These are phyloP conservation scores for Patella caerulea DNA, from an alignment of 2,888 invertebrate species.

Conservation along the genomic window DNA sequence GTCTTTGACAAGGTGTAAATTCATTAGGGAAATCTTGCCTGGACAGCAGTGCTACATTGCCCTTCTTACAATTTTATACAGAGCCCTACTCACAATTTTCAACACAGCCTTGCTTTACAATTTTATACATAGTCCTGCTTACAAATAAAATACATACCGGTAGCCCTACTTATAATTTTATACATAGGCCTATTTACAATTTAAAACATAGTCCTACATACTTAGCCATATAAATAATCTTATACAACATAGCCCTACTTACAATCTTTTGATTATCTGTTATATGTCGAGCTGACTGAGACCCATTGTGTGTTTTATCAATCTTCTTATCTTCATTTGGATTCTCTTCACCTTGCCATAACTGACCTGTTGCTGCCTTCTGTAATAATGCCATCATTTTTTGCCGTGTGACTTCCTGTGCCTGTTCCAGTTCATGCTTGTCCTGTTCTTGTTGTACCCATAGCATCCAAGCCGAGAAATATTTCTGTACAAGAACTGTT, in stretches of 20 bases:
- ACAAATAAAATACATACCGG: too few relatives aligned
- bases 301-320: background rate
- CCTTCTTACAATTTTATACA: too few relatives aligned
- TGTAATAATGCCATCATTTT: conserved; percentile 68
- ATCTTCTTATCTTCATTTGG: background rate
- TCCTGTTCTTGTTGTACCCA: conserved; percentile 57
- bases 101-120: too few relatives aligned
- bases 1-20: too few relatives aligned
- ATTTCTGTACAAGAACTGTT: conserved; percentile 47
- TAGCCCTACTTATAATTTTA: too few relatives aligned
- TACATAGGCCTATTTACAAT: too few relatives aligned
- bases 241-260: background rate
- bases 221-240: too few relatives aligned
- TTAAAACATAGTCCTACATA: too few relatives aligned
- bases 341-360: conserved; percentile 31
- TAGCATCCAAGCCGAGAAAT: conserved; percentile 56
- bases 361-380: conserved; percentile 61
- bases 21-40: too few relatives aligned
- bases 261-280: conserved; percentile 26
- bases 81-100: too few relatives aligned
- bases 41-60: too few relatives aligned
- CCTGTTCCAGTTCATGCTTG: conserved; percentile 49
- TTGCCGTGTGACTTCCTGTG: conserved; percentile 57
- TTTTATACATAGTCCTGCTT: too few relatives aligned
- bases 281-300: background rate